Percentiles rank a stretch among this genome's conserved stretches.
phyloP scores from a whole-genome alignment of 2,888 invertebrate species.

The Zygaena filipendulae region DNA sequence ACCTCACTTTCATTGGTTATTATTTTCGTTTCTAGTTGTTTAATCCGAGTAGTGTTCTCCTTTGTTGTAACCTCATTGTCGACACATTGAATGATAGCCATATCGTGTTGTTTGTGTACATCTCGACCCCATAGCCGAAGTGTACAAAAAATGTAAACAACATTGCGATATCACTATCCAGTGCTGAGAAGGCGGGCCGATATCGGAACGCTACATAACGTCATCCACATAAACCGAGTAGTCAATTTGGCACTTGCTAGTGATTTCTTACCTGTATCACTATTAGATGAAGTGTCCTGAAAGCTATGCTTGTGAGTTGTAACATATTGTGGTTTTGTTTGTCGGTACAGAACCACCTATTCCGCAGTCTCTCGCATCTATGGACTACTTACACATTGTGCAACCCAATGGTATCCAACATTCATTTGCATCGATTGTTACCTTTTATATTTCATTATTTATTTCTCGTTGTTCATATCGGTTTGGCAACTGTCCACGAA shows the following conservation, averaged over 20 bases:
- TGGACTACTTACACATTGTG: constrained; percentile 65
- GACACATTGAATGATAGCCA: constrained; percentile 38
- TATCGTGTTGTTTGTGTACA: constrained; percentile 32
- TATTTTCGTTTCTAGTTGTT: constrained; percentile 40
- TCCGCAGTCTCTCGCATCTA: constrained; percentile 63
- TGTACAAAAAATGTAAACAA: no score
- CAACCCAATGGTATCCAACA: constrained; percentile 63
- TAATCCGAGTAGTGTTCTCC: constrained; percentile 42
- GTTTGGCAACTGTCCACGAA: constrained; percentile 25
- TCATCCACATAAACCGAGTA: no score
- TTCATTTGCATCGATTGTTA: constrained; percentile 44
- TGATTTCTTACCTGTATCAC: no score
- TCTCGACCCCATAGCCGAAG: no score
- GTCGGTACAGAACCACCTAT: constrained; percentile 63
- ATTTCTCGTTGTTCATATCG: constrained; percentile 23
- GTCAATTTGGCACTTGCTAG: no score
- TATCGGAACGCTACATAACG: no score
- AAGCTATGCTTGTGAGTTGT: no score
- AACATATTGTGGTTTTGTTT: constrained; percentile 58
- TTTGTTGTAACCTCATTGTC: constrained; percentile 30
- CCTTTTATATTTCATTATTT: constrained; percentile 28
- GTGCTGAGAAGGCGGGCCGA: no score
- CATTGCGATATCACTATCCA: no score
- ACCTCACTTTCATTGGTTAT: constrained; percentile 36
- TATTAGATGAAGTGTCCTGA: no score